phyloP scores from a whole-genome alignment of 2,888 invertebrate species.

The Digitonthophagus gazella region DNA sequence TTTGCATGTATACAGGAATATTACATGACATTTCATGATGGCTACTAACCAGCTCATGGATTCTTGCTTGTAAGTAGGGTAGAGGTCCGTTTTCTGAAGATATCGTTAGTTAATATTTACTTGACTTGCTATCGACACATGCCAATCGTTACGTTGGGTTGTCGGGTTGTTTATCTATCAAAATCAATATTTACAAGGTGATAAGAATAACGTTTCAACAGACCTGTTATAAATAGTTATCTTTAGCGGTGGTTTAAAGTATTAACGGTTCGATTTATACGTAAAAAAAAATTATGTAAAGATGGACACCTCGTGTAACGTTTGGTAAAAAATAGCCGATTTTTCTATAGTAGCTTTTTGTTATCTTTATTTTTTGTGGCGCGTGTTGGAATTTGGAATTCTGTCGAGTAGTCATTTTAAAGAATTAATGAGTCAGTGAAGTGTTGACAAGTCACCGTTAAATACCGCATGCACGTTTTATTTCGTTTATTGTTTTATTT shows the following conservation, averaged over 20 bases:
- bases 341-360: background rate
- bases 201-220: background rate
- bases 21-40: slow-evolving; percentile 50
- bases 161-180: background rate
- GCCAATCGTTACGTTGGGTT: slow-evolving; percentile 7
- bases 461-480: background rate
- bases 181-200: slow-evolving; percentile 9
- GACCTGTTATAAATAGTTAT: background rate
- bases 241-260: background rate
- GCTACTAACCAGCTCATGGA: slow-evolving; percentile 65
- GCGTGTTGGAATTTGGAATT: background rate
- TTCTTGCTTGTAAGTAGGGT: slow-evolving; percentile 62
- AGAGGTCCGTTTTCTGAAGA: slow-evolving; percentile 8
- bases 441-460: background rate
- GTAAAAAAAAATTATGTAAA: background rate
- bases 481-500: background rate
- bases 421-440: background rate
- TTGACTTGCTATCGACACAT: slow-evolving; percentile 6
- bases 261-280: background rate
- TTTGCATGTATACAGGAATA: slow-evolving; percentile 38
- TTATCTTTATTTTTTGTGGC: background rate
- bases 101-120: slow-evolving; percentile 10
- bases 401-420: background rate
- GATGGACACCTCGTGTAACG: background rate
- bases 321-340: background rate